Evolutionary conservation across 2,888 invertebrate species (phyloP).

Genomic region (Agonopterix alstromeriana): DNA sequence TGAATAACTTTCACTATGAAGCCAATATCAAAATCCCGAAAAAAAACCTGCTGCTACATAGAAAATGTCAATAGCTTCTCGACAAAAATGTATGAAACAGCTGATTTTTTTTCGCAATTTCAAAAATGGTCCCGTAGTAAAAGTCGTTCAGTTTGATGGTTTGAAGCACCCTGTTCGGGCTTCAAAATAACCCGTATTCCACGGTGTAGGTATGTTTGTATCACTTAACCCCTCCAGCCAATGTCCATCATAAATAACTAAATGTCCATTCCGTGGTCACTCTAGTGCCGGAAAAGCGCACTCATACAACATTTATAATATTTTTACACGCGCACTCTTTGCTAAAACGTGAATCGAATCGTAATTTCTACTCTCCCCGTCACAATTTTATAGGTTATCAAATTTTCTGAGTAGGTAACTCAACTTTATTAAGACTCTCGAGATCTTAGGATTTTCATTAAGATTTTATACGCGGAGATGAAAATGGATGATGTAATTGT

Average conservation of each 20-base stretch:
- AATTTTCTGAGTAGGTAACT: slow-evolving; percentile 20
- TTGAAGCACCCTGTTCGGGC: too few species aligned
- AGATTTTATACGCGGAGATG: slow-evolving; percentile 16
- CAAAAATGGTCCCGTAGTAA: too few species aligned
- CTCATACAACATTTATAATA: not conserved
- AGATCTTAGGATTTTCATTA: slow-evolving; percentile 25
- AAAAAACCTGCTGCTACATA: too few species aligned
- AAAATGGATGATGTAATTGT: not conserved
- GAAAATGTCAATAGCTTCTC: too few species aligned
- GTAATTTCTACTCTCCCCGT: slow-evolving; percentile 2
- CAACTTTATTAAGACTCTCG: slow-evolving; percentile 21
- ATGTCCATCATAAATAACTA: slow-evolving; percentile 21
- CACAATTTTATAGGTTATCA: slow-evolving; percentile 21
- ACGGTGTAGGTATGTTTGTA: too few species aligned
- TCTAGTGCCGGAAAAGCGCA: not conserved
- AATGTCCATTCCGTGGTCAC: not conserved
- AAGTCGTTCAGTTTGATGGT: too few species aligned
- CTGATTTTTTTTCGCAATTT: too few species aligned
- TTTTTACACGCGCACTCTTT: not conserved
- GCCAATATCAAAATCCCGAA: too few species aligned
- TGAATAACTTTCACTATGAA: too few species aligned
- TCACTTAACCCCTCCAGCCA: slow-evolving; percentile 16
- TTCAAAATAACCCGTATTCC: too few species aligned
- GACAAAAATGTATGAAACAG: too few species aligned
- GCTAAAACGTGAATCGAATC: not conserved